Percentiles rank a stretch among this genome's conserved stretches.
Evolutionary conservation across 2,113 vertebrate genomes (phyloP).

Genomic region (Mus spicilegus): DNA sequence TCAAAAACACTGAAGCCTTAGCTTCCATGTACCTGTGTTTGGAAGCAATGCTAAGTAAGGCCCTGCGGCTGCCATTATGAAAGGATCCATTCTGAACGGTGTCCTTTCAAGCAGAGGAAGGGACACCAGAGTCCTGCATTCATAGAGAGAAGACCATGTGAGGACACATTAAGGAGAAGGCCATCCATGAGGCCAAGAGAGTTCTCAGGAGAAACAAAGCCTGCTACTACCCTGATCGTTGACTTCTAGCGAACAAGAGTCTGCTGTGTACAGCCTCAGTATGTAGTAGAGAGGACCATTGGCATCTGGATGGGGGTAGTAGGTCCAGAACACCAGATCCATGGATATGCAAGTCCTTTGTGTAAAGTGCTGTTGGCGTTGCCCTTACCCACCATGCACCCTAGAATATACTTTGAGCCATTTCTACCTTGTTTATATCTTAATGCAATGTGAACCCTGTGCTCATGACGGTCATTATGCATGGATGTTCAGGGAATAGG

Average conservation of each 20-base stretch:
- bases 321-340: neutral
- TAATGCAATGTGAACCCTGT: neutral
- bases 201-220: neutral
- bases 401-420: neutral
- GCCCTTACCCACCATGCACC: neutral
- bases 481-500: neutral
- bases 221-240: neutral
- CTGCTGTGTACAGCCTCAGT: neutral
- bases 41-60: neutral
- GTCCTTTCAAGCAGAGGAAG: neutral
- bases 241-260: neutral
- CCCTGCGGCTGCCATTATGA: neutral
- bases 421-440: neutral
- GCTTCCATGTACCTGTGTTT: neutral
- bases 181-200: neutral
- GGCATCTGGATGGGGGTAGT: neutral
- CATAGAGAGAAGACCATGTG: neutral
- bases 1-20: neutral
- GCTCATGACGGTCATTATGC: too few relatives aligned
- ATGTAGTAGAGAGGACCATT: too few relatives aligned
- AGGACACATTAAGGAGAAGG: neutral
- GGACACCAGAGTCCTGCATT: rapidly evolving
- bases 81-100: neutral
- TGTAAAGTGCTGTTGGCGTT: neutral
- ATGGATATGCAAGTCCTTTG: neutral